Evolutionary conservation across 2,888 invertebrate genomes (phyloP), one percentile per base, ranked within the genome.

Genomic region (Pterobdella sp.): DNA sequence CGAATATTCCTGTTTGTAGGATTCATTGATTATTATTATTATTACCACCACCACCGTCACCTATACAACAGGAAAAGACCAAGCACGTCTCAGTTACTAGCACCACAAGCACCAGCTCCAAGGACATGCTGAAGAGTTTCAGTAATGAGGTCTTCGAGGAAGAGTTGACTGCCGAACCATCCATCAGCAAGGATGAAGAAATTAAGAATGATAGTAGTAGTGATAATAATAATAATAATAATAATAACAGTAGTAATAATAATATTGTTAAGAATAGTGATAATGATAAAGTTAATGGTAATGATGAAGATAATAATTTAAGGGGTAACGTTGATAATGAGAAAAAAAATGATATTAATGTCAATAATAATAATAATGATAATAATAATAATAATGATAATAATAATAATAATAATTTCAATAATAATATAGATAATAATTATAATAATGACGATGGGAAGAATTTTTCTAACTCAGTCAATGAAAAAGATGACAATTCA

Each of bases 141-240:
- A 86, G 85, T 77, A 86, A 86, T 77, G 86, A 86, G 76, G 86
- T 86, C 68, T 84, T 84, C 78, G 81, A 79, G 79, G 83, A 79
- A 75, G 77, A 80, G n/a, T 68, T 42, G 3, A n/a, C 42, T n/a
- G 68, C 36, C 42, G 32, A 32, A 7, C 32, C 2, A 18, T 32
- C 32, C 66, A 34, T 35, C 32, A 66, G 32, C 34, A 66, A 66
- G 66, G 34, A 34, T 22, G 66, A 66, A n/a, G 36, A 36, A 35
- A 42, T 36, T 68, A 37, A n/a, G 2, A 10, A 66, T 66, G 29
- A 26, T 68, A 10, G 26, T 26, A 18, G 14, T 26, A 36, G n/a
- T 35, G 67, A 10, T 10, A 35, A 18, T 68, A 68, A 37, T 49
- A 18, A 49, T 49, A 18, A 49, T 49, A 18, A 49, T 49, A 18